Evolutionary conservation across 1,140 invertebrate species (phyloP).

Genomic region (Lordiphosa clarofinis): DNA sequence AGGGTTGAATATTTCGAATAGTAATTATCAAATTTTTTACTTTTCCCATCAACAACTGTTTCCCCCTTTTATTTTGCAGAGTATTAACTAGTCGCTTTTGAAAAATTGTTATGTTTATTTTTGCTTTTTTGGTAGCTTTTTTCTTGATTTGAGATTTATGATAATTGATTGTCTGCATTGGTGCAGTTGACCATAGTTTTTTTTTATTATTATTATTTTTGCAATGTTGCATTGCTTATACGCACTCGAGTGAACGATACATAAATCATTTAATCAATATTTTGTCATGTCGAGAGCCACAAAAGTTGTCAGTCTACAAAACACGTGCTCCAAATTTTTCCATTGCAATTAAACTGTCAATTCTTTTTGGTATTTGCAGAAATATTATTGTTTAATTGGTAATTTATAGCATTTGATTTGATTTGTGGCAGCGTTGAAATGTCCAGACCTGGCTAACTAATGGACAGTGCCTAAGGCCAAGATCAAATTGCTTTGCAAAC

Average conservation of each 20-base stretch:
- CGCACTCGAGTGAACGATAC: constrained; percentile 35
- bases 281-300: constrained; percentile 60
- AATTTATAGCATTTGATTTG: constrained; percentile 61
- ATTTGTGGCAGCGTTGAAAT: constrained; percentile 47
- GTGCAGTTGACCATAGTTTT: constrained; percentile 6
- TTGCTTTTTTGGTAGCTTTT: neutral
- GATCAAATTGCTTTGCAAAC: neutral
- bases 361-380: constrained; percentile 44
- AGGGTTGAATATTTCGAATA: too few relatives aligned
- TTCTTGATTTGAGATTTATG: constrained; percentile 47
- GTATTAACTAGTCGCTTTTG: neutral
- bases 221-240: constrained; percentile 47
- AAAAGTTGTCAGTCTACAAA: constrained; percentile 48
- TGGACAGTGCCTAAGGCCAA: constrained; percentile 26
- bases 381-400: constrained; percentile 73
- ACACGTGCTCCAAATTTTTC: constrained; percentile 68
- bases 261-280: constrained; percentile 78
- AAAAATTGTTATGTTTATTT: neutral
- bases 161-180: constrained; percentile 64
- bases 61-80: neutral
- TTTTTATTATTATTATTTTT: constrained; percentile 14
- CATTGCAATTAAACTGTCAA: constrained; percentile 69
- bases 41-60: too few relatives aligned
- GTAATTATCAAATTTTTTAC: too few relatives aligned
- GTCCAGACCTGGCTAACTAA: constrained; percentile 11